Evolutionary conservation across 2,888 invertebrate species (phyloP).

Genomic region (Schrankia costaestrigalis): DNA sequence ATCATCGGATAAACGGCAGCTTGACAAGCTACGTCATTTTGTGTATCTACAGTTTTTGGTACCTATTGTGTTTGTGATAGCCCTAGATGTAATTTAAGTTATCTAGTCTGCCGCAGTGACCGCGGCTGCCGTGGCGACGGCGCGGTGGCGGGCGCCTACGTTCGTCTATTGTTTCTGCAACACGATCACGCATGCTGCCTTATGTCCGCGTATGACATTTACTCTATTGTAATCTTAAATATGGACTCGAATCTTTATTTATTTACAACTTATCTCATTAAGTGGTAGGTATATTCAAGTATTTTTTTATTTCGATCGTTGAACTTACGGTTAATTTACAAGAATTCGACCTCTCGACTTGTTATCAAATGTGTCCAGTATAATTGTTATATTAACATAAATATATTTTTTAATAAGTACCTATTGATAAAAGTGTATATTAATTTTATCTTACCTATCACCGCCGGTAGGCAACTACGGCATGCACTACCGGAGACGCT

Average conservation of each 20-base stretch:
- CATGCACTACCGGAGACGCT: constrained; percentile 37
- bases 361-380: constrained; percentile 40
- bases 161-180: constrained; percentile 42
- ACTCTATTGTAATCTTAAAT: too few relatives aligned
- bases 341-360: constrained; percentile 41
- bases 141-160: too few relatives aligned
- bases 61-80: constrained; percentile 5
- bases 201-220: not conserved
- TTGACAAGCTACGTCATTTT: too few relatives aligned
- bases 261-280: not conserved
- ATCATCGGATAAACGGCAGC: too few relatives aligned
- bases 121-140: constrained; percentile 32
- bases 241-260: too few relatives aligned
- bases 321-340: constrained; percentile 34
- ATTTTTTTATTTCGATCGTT: constrained; percentile 33
- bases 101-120: constrained; percentile 33
- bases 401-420: constrained; percentile 10
- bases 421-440: too few relatives aligned
- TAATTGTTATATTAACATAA: constrained; percentile 26
- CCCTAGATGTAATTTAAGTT: constrained; percentile 29
- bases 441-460: constrained; percentile 11
- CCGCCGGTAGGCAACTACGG: constrained; percentile 15
- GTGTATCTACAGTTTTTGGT: not conserved
- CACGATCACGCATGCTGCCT: constrained; percentile 31
- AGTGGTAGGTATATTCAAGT: constrained; percentile 8